These are phyloP conservation scores for Phenganax stokvisi DNA, from an alignment of 92 coral and sea anemone species.

Conservation along the genomic window DNA sequence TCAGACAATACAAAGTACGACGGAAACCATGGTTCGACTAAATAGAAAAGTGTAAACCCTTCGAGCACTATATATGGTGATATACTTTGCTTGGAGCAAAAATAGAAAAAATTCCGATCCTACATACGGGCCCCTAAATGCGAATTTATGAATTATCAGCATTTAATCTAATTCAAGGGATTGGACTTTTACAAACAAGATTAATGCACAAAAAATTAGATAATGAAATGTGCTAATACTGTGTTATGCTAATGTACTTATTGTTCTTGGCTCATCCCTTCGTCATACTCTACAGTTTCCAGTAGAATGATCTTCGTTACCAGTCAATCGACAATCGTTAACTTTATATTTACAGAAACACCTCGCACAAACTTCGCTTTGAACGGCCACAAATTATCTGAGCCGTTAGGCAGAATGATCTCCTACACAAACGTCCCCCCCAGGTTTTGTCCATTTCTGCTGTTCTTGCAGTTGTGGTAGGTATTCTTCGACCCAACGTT, in stretches of 20 bases:
- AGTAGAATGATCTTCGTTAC: neutral
- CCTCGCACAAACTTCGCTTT: neutral
- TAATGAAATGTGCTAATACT: too few species aligned
- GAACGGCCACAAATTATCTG: neutral
- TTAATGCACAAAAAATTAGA: neutral
- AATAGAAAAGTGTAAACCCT: too few species aligned
- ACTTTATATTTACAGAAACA: neutral
- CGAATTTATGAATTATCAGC: neutral
- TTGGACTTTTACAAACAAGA: neutral
- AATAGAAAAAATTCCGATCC: too few species aligned
- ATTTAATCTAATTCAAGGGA: too few species aligned
- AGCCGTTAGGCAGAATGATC: neutral
- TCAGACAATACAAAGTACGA: too few species aligned
- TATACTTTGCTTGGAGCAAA: too few species aligned
- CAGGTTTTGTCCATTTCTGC: slow-evolving; percentile 3
- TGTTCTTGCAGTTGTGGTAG: slow-evolving; percentile 1
- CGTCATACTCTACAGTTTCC: neutral
- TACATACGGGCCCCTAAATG: neutral
- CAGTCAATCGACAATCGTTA: neutral
- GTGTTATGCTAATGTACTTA: neutral
- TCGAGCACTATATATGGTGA: too few species aligned
- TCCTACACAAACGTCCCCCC: slow-evolving; percentile 8
- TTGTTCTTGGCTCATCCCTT: neutral
- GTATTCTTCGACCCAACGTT: neutral
- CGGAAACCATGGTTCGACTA: too few species aligned